These are phyloP conservation scores for Macropus fuliginosus DNA, from an alignment of 2,797 vertebrate genomes.

Conservation along the genomic window DNA sequence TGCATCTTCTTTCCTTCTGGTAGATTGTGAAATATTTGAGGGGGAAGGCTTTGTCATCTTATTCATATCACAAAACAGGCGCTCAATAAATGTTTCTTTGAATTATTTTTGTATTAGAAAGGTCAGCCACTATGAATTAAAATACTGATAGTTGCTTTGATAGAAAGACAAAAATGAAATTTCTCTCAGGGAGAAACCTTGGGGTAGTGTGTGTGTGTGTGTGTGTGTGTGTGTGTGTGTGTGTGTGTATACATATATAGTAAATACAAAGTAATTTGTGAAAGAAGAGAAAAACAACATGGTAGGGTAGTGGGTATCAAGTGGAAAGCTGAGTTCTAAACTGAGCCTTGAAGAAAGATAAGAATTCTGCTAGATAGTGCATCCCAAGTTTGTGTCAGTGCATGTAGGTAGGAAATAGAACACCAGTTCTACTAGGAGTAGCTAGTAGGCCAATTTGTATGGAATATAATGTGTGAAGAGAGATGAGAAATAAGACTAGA, in stretches of 20 bases:
- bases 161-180: neutral
- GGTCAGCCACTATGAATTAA: neutral
- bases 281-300: neutral
- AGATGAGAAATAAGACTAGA: neutral
- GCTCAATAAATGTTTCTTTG: neutral
- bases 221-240: too few relatives aligned
- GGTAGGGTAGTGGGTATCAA: neutral
- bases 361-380: neutral
- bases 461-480: neutral
- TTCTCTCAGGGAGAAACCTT: neutral
- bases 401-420: neutral
- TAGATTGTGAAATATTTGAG: neutral
- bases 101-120: neutral
- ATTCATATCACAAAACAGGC: neutral
- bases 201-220: neutral
- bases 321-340: neutral
- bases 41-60: neutral
- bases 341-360: neutral
- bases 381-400: neutral
- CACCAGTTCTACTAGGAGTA: neutral
- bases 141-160: neutral
- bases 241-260: neutral
- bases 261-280: neutral
- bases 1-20: neutral
- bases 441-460: neutral